Percentiles rank a stretch among this genome's conserved stretches.
Evolutionary conservation across 2,113 vertebrate species (phyloP).

Genomic region (Periophthalmodon schlosseri): DNA sequence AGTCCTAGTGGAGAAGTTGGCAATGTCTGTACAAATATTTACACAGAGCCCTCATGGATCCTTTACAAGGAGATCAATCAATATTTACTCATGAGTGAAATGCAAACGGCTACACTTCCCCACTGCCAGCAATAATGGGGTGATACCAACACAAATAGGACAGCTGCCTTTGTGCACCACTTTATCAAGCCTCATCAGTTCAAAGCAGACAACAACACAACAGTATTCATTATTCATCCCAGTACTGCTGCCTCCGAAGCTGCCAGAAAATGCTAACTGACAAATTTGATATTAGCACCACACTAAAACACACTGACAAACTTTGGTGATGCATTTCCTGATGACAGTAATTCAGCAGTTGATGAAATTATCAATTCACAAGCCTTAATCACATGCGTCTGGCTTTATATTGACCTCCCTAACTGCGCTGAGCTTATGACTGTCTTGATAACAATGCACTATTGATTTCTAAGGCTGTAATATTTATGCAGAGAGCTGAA

Average conservation of each 20-base stretch:
- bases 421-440: constrained; percentile 40
- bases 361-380: constrained; percentile 66
- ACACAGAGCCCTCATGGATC: constrained; percentile 62
- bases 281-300: constrained; percentile 22
- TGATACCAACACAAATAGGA: constrained; percentile 42
- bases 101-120: constrained; percentile 57
- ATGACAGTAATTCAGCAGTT: constrained; percentile 46
- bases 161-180: constrained; percentile 24
- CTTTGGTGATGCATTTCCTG: constrained; percentile 28
- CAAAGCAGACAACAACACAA: constrained; percentile 36
- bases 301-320: constrained; percentile 25
- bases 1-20: constrained; percentile 46
- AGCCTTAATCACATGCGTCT: constrained; percentile 59
- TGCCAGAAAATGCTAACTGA: constrained; percentile 42
- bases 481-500: constrained; percentile 46
- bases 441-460: constrained; percentile 55
- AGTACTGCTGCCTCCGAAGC: constrained; percentile 30
- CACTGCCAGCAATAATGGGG: constrained; percentile 55
- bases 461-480: constrained; percentile 51
- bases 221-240: constrained; percentile 46
- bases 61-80: constrained; percentile 70
- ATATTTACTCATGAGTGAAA: constrained; percentile 73
- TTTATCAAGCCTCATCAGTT: constrained; percentile 38
- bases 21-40: constrained; percentile 66
- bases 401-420: constrained; percentile 49